A percentile compares a stretch with the other conserved stretches of the same genome.
phyloP scores from a whole-genome alignment of 2,113 vertebrate species.

The Craseonycteris thonglongyai region DNA sequence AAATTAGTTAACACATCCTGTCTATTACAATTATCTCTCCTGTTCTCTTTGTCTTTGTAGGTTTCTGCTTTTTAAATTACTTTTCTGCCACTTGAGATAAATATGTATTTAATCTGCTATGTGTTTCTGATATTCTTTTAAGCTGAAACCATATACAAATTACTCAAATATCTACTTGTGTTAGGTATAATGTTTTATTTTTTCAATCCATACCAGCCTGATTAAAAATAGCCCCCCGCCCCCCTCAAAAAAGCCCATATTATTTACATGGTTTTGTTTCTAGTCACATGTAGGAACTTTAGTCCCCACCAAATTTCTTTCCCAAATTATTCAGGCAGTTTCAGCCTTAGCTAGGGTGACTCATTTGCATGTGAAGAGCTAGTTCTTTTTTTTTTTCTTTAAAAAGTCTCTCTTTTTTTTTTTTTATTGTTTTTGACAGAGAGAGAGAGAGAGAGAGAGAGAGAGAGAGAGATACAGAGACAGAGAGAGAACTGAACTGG shows the following conservation, averaged over 20 bases:
- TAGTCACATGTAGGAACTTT: neutral
- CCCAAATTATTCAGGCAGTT: neutral
- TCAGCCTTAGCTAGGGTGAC: neutral
- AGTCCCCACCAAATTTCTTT: neutral
- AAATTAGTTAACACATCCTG: slow-evolving; percentile 7
- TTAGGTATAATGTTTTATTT: slow-evolving; percentile 20
- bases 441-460: too few relatives aligned
- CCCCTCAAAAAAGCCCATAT: too few relatives aligned
- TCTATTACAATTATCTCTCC: neutral
- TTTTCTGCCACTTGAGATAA: slow-evolving; percentile 15
- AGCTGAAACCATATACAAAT: neutral
- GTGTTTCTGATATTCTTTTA: slow-evolving; percentile 36
- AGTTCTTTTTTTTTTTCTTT: too few relatives aligned
- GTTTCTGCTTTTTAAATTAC: neutral
- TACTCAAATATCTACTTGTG: slow-evolving; percentile 8
- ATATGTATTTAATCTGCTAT: neutral
- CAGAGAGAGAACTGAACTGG: too few relatives aligned
- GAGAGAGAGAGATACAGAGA: too few relatives aligned
- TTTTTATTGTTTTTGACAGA: too few relatives aligned
- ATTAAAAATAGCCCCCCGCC: slow-evolving; percentile 26
- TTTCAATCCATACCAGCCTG: neutral
- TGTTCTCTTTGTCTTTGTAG: neutral
- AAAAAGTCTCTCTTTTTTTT: too few relatives aligned
- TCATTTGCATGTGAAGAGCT: neutral
- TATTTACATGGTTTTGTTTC: neutral